Conservation (phyloP, 2,888 invertebrate genomes). For the Achlya flavicornis region DNA sequence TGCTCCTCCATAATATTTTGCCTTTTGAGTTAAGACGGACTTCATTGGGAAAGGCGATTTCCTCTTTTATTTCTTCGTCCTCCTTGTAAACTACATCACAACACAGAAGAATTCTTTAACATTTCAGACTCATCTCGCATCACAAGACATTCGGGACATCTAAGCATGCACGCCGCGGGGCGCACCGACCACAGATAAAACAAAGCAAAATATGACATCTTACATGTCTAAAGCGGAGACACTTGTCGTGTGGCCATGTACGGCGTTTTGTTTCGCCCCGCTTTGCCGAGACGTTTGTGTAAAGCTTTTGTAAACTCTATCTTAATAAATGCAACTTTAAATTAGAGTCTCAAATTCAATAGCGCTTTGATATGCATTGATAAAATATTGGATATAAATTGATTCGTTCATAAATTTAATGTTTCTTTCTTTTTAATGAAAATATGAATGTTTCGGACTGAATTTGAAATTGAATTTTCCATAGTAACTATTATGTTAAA, state of each 20-base stretch:
- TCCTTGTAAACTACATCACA: neutral
- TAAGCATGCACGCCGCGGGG: neutral
- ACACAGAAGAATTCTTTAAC: neutral
- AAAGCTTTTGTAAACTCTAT: neutral
- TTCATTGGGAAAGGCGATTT: no score
- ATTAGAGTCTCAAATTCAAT: no score
- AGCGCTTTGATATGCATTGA: no score
- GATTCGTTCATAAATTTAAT: no score
- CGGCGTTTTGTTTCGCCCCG: neutral
- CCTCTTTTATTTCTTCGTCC: no score
- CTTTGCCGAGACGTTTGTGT: constrained; percentile 1
- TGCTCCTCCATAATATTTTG: no score
- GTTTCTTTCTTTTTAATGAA: no score
- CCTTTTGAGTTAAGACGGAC: no score
- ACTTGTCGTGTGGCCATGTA: neutral
- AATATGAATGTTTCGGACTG: no score
- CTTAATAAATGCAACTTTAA: neutral
- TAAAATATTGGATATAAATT: no score
- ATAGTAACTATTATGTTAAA: no score
- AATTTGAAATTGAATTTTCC: no score
- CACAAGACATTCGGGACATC: neutral
- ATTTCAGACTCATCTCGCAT: neutral
- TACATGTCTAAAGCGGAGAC: neutral
- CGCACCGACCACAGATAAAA: constrained; percentile 1
- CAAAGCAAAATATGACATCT: constrained; percentile 3